Conservation (phyloP, 2,797 vertebrate genomes). For the Urocyon cinereoargenteus region DNA sequence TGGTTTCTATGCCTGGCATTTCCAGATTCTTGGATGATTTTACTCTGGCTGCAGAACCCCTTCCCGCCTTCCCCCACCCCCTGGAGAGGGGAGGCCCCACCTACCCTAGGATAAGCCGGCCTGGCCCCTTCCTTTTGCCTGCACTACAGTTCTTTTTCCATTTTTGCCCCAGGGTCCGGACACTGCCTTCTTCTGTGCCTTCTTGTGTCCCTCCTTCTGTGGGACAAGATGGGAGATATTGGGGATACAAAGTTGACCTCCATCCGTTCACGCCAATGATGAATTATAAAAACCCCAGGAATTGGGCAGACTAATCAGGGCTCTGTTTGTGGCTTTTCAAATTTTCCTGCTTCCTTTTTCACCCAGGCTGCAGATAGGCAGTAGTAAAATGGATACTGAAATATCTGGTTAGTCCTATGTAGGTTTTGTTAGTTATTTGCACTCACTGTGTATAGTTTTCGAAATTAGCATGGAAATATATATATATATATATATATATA, state of each 20-base stretch:
- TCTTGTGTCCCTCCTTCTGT: slow-evolving; percentile 17
- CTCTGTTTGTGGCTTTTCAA: slow-evolving; percentile 50
- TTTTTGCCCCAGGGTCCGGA: background rate
- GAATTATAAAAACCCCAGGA: slow-evolving; percentile 53
- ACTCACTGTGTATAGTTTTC: background rate
- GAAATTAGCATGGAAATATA: slow-evolving; percentile 12
- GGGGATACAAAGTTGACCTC: background rate
- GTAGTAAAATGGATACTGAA: background rate
- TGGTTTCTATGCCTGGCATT: slow-evolving; percentile 64
- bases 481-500: background rate
- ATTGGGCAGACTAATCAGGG: background rate
- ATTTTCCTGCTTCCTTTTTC: slow-evolving; percentile 39
- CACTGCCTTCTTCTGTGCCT: slow-evolving; percentile 8
- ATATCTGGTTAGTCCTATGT: slow-evolving; percentile 10
- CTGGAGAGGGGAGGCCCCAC: slow-evolving; percentile 46
- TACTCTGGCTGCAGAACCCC: slow-evolving; percentile 14
- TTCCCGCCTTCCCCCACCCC: background rate
- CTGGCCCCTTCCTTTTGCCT: background rate
- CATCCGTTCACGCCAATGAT: background rate
- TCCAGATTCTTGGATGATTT: slow-evolving; percentile 66
- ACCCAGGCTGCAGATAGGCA: background rate
- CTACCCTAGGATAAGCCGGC: slow-evolving; percentile 9
- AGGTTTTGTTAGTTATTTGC: slow-evolving; percentile 44
- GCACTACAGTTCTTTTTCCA: background rate
- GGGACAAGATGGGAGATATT: background rate